Percentiles rank a stretch among this genome's conserved stretches.
These are phyloP conservation scores for Oryzias celebensis DNA, from an alignment of 2,113 vertebrate species.

Conservation along the genomic window DNA sequence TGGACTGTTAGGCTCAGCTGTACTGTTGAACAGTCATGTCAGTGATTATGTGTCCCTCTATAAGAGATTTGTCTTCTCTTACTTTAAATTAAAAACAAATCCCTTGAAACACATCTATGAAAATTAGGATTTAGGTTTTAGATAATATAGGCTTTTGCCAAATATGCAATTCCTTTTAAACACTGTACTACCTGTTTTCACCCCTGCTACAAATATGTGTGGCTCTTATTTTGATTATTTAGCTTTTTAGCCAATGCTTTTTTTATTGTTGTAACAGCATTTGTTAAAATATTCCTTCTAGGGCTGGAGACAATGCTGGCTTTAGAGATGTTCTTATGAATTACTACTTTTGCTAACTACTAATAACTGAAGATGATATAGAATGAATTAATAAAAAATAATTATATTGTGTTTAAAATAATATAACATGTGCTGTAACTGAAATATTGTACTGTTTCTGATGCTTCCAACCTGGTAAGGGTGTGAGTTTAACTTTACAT, in stretches of 20 bases:
- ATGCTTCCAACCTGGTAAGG: too few relatives aligned
- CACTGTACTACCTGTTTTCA: constrained; percentile 53
- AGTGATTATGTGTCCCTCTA: constrained; percentile 55
- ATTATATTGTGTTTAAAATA: too few relatives aligned
- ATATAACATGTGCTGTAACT: too few relatives aligned
- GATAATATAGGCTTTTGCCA: constrained; percentile 60
- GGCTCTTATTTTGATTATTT: constrained; percentile 68
- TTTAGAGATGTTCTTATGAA: background rate
- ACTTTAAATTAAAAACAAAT: constrained; percentile 74
- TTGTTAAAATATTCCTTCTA: constrained; percentile 19
- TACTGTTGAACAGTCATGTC: constrained; percentile 55
- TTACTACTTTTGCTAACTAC: too few relatives aligned
- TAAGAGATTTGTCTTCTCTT: constrained; percentile 54
- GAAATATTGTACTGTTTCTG: too few relatives aligned
- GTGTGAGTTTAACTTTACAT: too few relatives aligned
- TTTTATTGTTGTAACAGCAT: constrained; percentile 29
- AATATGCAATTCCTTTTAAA: constrained; percentile 63
- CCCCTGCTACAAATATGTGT: constrained; percentile 52
- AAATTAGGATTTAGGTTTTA: constrained; percentile 65
- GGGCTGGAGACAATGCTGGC: background rate
- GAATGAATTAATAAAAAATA: too few relatives aligned
- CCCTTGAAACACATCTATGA: constrained; percentile 60
- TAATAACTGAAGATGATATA: too few relatives aligned
- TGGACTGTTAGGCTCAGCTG: constrained; percentile 57
- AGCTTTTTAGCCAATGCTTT: constrained; percentile 44